Conservation (phyloP, 2,888 invertebrate species). For the Lithophane leautieri region DNA sequence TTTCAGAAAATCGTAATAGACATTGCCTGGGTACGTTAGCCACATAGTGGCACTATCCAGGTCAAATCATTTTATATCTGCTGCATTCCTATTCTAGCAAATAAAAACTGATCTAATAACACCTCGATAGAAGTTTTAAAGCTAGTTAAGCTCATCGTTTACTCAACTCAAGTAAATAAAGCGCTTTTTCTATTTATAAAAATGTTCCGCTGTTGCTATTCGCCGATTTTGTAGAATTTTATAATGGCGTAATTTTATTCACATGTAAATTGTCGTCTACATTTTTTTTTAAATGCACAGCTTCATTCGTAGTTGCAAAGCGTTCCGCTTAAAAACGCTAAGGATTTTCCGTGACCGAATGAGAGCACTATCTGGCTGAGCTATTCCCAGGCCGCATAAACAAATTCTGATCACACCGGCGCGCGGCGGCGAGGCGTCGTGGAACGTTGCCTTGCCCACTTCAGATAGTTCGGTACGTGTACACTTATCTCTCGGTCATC, state of each 20-base stretch:
- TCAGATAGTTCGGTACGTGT: constrained; percentile 63
- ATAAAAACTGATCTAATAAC: constrained; percentile 16
- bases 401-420: constrained; percentile 88
- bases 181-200: constrained; percentile 51
- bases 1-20: constrained; percentile 41
- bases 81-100: constrained; percentile 32
- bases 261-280: constrained; percentile 78
- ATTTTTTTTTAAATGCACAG: constrained; percentile 81
- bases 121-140: constrained; percentile 15
- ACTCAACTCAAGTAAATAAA: constrained; percentile 24
- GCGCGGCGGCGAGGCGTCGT: constrained; percentile 68
- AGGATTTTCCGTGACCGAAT: constrained; percentile 86
- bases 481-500: constrained; percentile 61
- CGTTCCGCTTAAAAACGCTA: constrained; percentile 86
- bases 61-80: constrained; percentile 47
- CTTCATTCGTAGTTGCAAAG: constrained; percentile 86
- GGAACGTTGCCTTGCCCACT: constrained; percentile 66
- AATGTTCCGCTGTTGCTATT: constrained; percentile 67
- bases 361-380: constrained; percentile 84
- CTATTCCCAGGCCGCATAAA: constrained; percentile 87
- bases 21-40: constrained; percentile 33
- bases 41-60: constrained; percentile 40
- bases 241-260: constrained; percentile 79
- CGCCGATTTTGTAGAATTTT: constrained; percentile 66
- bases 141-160: constrained; percentile 23